phyloP scores from a whole-genome alignment of 2,113 vertebrate genomes.

The Phalacrocorax aristotelis region DNA sequence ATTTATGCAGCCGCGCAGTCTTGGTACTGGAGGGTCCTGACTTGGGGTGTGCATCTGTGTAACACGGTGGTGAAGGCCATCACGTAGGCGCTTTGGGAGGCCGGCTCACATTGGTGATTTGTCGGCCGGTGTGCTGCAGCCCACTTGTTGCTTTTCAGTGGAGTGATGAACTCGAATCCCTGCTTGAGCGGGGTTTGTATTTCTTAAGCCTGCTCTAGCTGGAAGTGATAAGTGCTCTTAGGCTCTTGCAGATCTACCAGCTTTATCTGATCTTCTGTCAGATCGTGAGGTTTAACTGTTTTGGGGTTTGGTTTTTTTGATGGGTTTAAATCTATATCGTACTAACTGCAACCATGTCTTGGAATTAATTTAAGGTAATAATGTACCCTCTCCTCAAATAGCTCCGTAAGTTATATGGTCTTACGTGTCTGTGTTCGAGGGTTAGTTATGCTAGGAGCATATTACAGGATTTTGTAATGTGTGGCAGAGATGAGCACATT shows the following conservation, averaged over 20 bases:
- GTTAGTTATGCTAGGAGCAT: neutral
- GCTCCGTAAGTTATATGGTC: neutral
- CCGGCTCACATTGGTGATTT: neutral
- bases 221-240: neutral
- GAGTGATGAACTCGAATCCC: neutral
- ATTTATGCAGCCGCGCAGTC: neutral
- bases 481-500: neutral
- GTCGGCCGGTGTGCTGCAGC: neutral
- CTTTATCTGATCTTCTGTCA: neutral
- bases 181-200: neutral
- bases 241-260: neutral
- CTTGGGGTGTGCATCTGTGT: neutral
- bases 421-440: too few relatives aligned
- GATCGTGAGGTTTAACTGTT: neutral
- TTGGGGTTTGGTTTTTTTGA: neutral
- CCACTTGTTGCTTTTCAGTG: neutral
- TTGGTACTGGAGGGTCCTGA: neutral
- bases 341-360: neutral
- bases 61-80: neutral
- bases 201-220: neutral
- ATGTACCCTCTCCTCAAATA: neutral
- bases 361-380: neutral
- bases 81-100: neutral
- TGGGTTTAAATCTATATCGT: neutral
- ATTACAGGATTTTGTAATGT: accelerated